Percentiles rank a stretch among this genome's conserved stretches.
phyloP scores from a whole-genome alignment of 2,113 vertebrate genomes.

The Eonycteris spelaea region DNA sequence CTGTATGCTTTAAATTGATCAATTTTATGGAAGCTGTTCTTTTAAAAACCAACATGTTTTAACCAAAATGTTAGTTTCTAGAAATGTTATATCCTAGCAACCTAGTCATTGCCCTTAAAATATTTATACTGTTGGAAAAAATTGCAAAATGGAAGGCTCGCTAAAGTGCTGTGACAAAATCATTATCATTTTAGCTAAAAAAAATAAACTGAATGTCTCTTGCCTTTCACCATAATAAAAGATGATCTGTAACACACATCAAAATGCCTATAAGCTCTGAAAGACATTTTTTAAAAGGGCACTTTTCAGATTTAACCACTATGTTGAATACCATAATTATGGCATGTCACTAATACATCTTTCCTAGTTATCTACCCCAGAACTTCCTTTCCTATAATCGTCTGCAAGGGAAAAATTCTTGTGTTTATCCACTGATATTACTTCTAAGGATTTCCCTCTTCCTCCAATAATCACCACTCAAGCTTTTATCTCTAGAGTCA shows the following conservation, averaged over 20 bases:
- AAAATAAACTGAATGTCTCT: constrained; percentile 28
- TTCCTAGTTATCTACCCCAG: constrained; percentile 5
- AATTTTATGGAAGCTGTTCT: neutral
- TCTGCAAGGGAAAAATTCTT: constrained; percentile 6
- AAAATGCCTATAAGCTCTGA: constrained; percentile 28
- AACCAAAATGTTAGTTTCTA: constrained; percentile 41
- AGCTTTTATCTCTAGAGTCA: constrained; percentile 17
- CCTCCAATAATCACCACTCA: neutral
- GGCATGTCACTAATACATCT: constrained; percentile 8
- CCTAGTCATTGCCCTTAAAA: constrained; percentile 25
- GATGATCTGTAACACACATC: constrained; percentile 1
- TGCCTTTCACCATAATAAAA: constrained; percentile 16
- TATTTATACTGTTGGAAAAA: constrained; percentile 28
- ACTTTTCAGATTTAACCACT: constrained; percentile 47
- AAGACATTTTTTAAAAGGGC: constrained; percentile 16
- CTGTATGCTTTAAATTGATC: neutral
- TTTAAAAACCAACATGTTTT: constrained; percentile 34
- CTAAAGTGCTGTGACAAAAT: constrained; percentile 42
- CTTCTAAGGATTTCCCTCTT: constrained; percentile 7
- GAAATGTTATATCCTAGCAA: constrained; percentile 10
- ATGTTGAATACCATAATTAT: constrained; percentile 32
- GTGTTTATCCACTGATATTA: constrained; percentile 8
- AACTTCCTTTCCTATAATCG: constrained; percentile 28
- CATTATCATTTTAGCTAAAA: constrained; percentile 8
- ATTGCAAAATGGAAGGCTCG: constrained; percentile 28